Conservation (phyloP, 2,797 vertebrate genomes). For the Anas georgica region DNA sequence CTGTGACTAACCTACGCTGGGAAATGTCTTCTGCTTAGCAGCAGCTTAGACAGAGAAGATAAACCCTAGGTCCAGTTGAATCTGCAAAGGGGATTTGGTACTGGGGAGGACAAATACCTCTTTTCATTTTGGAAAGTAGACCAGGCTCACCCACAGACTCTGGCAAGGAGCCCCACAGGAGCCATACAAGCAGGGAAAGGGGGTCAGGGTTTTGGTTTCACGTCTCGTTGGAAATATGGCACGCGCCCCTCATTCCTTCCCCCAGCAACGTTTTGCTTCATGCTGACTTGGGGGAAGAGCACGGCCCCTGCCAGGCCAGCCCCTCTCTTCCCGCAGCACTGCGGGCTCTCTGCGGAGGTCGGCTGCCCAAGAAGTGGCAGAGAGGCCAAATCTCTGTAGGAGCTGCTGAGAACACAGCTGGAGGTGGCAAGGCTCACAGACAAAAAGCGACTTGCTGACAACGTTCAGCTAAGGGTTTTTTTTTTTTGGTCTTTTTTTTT, state of each 20-base stretch:
- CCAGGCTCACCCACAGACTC: background rate
- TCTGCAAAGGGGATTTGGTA: background rate
- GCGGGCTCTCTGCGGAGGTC: background rate
- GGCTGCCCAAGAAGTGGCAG: background rate
- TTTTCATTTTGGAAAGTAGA: background rate
- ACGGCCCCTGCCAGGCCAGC: background rate
- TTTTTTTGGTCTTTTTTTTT: background rate
- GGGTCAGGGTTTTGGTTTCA: background rate
- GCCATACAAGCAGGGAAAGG: background rate
- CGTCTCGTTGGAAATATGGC: conserved; percentile 14
- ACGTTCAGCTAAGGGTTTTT: background rate
- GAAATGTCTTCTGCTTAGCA: background rate
- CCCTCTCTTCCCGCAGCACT: background rate
- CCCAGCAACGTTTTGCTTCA: background rate
- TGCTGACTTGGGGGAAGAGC: background rate
- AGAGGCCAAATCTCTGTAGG: conserved; percentile 4
- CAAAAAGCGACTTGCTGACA: background rate
- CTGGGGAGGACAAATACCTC: background rate
- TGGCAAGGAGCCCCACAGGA: background rate
- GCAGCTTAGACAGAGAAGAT: background rate
- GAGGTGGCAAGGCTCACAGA: background rate
- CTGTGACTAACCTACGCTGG: background rate
- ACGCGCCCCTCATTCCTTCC: background rate
- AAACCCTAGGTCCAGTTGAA: background rate
- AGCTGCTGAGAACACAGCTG: conserved; percentile 5